These are phyloP conservation scores for Crossocerus cetratus DNA, from an alignment of 2,888 invertebrate species.

Conservation along the genomic window DNA sequence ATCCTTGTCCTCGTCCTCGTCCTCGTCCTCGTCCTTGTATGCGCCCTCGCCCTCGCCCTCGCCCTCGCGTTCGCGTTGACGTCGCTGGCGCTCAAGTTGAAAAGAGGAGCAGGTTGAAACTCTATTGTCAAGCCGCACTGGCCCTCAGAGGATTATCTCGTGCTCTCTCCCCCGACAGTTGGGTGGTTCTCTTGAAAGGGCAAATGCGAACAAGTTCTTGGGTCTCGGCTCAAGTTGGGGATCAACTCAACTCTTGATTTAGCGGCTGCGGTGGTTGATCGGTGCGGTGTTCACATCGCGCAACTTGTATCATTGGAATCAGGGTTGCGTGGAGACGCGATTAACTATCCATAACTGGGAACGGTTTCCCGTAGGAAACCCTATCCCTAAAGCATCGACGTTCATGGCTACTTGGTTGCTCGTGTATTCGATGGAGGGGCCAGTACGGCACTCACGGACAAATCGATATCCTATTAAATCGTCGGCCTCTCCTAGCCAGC, in stretches of 20 bases:
- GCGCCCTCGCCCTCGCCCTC: no score
- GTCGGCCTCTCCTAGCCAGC: slow-evolving; percentile 66
- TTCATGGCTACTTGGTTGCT: slow-evolving; percentile 71
- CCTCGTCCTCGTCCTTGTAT: slow-evolving; percentile 6
- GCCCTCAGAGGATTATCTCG: no score
- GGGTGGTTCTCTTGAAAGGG: neutral
- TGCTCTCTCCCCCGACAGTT: no score
- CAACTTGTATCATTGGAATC: slow-evolving; percentile 49
- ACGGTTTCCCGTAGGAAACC: slow-evolving; percentile 62
- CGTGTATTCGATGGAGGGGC: slow-evolving; percentile 53
- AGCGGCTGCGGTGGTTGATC: neutral
- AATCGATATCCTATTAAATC: slow-evolving; percentile 74
- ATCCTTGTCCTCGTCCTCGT: slow-evolving; percentile 4
- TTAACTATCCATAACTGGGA: slow-evolving; percentile 55
- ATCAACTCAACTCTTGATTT: neutral
- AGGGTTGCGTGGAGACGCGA: slow-evolving; percentile 62
- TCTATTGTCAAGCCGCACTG: no score
- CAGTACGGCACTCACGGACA: slow-evolving; percentile 67
- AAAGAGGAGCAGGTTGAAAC: no score
- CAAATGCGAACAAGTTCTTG: no score
- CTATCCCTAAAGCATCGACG: slow-evolving; percentile 75
- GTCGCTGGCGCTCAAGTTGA: no score
- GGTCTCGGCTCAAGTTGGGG: neutral
- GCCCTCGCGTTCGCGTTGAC: no score
- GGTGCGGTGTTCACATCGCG: slow-evolving; percentile 4